Evolutionary conservation across 2,113 vertebrate species (phyloP).

Genomic region (Chiloscyllium plagiosum): DNA sequence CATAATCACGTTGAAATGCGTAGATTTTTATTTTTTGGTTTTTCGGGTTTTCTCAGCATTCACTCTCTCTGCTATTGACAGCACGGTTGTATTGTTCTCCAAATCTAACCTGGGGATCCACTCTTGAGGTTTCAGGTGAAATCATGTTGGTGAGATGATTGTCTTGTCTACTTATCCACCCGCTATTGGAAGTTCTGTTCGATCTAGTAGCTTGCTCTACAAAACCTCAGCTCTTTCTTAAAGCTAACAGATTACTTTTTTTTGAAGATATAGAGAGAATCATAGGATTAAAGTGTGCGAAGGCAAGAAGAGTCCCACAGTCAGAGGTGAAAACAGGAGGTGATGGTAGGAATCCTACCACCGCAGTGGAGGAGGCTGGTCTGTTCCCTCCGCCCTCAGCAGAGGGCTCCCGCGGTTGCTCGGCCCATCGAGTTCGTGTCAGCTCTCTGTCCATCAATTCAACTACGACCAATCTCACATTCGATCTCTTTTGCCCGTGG

Average conservation of each 20-base stretch:
- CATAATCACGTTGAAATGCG: not conserved
- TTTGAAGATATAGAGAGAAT: too few relatives aligned
- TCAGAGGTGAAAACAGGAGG: too few relatives aligned
- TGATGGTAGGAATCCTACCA: too few relatives aligned
- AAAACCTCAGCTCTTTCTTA: not conserved
- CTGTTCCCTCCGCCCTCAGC: too few relatives aligned
- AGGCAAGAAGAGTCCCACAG: too few relatives aligned
- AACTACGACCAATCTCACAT: too few relatives aligned
- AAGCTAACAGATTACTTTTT: not conserved
- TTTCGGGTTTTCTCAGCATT: not conserved
- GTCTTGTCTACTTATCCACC: not conserved
- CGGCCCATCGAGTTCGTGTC: too few relatives aligned
- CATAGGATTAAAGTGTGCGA: too few relatives aligned
- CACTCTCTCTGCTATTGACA: not conserved
- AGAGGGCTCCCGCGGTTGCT: too few relatives aligned
- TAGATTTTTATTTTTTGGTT: not conserved
- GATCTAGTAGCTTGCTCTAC: not conserved
- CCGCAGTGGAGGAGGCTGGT: too few relatives aligned
- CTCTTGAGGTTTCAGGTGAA: not conserved
- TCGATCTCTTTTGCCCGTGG: not conserved
- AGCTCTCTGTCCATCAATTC: too few relatives aligned
- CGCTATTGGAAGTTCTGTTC: not conserved
- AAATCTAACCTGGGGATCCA: not conserved
- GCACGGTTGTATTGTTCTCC: not conserved
- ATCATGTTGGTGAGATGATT: not conserved